These are phyloP conservation scores for Zaprionus davidi DNA, from an alignment of 1,140 invertebrate species.

Conservation along the genomic window DNA sequence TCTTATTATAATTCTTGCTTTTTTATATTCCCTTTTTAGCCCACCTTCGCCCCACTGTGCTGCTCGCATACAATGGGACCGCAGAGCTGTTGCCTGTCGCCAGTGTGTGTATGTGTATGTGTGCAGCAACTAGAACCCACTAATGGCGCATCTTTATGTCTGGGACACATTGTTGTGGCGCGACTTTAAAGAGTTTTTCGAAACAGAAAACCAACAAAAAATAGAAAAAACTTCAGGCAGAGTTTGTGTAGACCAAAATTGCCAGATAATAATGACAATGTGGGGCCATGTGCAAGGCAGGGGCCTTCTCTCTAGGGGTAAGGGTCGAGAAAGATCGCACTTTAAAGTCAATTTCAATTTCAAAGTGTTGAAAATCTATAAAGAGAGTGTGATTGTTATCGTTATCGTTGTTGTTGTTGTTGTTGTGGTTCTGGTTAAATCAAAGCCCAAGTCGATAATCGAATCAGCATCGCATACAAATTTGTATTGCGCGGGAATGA, in stretches of 20 bases:
- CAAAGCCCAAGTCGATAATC: constrained; percentile 65
- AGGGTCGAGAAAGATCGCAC: background rate
- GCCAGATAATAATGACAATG: background rate
- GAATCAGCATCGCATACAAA: constrained; percentile 65
- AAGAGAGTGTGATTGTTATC: background rate
- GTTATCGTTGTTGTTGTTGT: constrained; percentile 27
- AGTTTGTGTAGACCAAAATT: constrained; percentile 13
- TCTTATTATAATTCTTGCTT: too few species aligned
- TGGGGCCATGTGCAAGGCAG: background rate
- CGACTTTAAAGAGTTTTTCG: constrained; percentile 63
- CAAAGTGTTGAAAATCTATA: background rate
- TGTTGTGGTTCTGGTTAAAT: constrained; percentile 30
- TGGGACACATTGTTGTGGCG: constrained; percentile 62
- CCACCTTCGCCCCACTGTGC: background rate
- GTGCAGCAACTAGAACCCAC: constrained; percentile 33
- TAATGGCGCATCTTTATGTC: constrained; percentile 60
- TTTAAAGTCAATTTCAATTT: background rate
- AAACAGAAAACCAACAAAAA: constrained; percentile 23
- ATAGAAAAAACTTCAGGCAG: background rate
- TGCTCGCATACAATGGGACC: constrained; percentile 19
- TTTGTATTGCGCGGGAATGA: constrained; percentile 34
- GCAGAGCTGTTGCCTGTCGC: constrained; percentile 18
- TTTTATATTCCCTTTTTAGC: background rate
- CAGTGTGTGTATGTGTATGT: constrained; percentile 4
- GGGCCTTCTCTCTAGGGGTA: background rate